A percentile compares a stretch with the other conserved stretches of the same genome.
phyloP scores from a whole-genome alignment of 2,888 invertebrate genomes.

The Patella pellucida region DNA sequence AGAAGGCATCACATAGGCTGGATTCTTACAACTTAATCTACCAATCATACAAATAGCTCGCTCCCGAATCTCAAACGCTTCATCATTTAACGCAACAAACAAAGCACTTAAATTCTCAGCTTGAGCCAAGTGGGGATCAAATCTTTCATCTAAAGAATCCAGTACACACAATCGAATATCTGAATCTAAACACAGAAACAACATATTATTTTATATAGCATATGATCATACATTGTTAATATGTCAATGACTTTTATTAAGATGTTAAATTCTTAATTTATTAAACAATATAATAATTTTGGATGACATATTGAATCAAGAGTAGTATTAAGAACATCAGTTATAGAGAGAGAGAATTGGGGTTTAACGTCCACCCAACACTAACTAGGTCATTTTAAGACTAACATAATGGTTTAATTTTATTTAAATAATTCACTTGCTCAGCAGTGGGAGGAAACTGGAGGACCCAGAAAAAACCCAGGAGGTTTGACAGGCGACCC shows the following conservation, averaged over 20 bases:
- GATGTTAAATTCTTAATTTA: too few relatives aligned
- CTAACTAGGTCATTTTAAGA: too few relatives aligned
- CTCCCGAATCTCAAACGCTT: conserved; percentile 95
- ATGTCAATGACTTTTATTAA: too few relatives aligned
- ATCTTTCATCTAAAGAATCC: conserved; percentile 89
- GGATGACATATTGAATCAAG: not conserved
- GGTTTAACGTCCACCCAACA: too few relatives aligned
- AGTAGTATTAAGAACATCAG: not conserved
- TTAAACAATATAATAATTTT: too few relatives aligned
- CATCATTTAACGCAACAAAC: conserved; percentile 96
- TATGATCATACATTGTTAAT: too few relatives aligned
- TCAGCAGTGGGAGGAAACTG: too few relatives aligned
- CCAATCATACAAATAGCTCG: conserved; percentile 94
- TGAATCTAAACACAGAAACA: conserved; percentile 77
- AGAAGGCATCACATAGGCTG: conserved; percentile 98
- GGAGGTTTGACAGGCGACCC: too few relatives aligned
- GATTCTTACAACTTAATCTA: conserved; percentile 91
- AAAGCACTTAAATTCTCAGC: conserved; percentile 93
- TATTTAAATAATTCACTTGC: too few relatives aligned
- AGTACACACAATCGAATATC: conserved; percentile 94
- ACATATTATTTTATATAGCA: not conserved
- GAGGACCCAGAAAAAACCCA: too few relatives aligned
- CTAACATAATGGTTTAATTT: too few relatives aligned
- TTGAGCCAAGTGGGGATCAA: conserved; percentile 95
- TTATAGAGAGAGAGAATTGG: too few relatives aligned